These are phyloP conservation scores for Gadopsis marmoratus DNA, from an alignment of 2,797 vertebrate genomes.

Conservation along the genomic window DNA sequence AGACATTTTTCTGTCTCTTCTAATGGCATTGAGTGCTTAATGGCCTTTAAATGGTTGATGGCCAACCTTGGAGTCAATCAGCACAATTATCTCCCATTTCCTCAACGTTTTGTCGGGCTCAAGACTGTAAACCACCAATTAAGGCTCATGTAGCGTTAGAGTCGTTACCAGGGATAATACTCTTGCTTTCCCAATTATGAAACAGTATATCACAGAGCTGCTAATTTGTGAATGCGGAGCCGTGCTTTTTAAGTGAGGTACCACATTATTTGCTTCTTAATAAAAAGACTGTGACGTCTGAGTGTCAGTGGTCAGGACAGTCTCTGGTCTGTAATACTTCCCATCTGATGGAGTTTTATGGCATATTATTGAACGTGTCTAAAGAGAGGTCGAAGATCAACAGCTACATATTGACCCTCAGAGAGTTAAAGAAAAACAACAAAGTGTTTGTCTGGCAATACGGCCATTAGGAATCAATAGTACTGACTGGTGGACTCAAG, in stretches of 20 bases:
- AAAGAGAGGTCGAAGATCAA: constrained; percentile 59
- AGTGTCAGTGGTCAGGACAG: not conserved
- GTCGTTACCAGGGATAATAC: constrained; percentile 47
- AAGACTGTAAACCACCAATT: constrained; percentile 61
- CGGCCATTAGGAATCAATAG: constrained; percentile 52
- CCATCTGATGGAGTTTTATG: constrained; percentile 44
- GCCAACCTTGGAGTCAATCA: constrained; percentile 51
- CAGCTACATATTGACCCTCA: constrained; percentile 53
- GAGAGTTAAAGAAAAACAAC: constrained; percentile 30
- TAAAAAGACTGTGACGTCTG: not conserved
- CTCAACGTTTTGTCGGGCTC: constrained; percentile 21
- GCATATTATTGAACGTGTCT: constrained; percentile 42
- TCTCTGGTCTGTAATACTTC: constrained; percentile 5
- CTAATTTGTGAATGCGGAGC: constrained; percentile 21
- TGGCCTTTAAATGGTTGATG: constrained; percentile 61
- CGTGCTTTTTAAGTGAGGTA: not conserved
- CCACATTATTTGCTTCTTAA: not conserved
- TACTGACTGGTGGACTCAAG: constrained; percentile 1
- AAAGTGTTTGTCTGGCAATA: constrained; percentile 19
- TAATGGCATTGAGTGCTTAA: constrained; percentile 53
- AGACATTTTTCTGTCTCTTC: constrained; percentile 11
- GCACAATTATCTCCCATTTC: constrained; percentile 50
- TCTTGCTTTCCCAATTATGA: constrained; percentile 30
- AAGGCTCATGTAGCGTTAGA: constrained; percentile 44
- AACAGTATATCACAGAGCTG: constrained; percentile 9